phyloP scores from a whole-genome alignment of 2,797 vertebrate species.

The Psittacula echo region DNA sequence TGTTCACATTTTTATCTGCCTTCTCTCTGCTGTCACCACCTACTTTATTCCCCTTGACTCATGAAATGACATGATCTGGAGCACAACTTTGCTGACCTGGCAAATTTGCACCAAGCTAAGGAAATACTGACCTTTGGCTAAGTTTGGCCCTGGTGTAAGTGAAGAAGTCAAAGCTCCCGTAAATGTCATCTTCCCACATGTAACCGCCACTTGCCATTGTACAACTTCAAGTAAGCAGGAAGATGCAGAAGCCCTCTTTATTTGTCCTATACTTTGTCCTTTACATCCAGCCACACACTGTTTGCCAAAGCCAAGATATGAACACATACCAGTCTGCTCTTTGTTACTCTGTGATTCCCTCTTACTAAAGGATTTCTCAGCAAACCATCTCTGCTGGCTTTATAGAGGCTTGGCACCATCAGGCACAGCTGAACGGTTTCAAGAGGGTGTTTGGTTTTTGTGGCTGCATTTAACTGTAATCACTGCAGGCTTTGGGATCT shows the following conservation, averaged over 20 bases:
- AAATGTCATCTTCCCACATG: accelerated
- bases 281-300: neutral
- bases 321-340: neutral
- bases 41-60: neutral
- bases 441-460: accelerated
- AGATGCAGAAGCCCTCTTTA: neutral
- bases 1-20: neutral
- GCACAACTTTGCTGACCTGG: neutral
- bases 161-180: neutral
- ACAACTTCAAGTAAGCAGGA: neutral
- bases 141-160: neutral
- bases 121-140: neutral
- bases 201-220: neutral
- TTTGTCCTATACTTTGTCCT: neutral
- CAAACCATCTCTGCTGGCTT: neutral
- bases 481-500: neutral
- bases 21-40: neutral
- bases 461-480: neutral
- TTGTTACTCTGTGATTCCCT: neutral
- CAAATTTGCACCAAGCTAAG: neutral
- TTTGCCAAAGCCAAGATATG: neutral
- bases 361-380: neutral
- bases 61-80: neutral
- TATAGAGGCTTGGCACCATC: neutral
- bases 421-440: neutral